Percentiles rank a stretch among this genome's conserved stretches.
phyloP scores from a whole-genome alignment of 2,888 invertebrate genomes.

The Stictocephala bisonia region DNA sequence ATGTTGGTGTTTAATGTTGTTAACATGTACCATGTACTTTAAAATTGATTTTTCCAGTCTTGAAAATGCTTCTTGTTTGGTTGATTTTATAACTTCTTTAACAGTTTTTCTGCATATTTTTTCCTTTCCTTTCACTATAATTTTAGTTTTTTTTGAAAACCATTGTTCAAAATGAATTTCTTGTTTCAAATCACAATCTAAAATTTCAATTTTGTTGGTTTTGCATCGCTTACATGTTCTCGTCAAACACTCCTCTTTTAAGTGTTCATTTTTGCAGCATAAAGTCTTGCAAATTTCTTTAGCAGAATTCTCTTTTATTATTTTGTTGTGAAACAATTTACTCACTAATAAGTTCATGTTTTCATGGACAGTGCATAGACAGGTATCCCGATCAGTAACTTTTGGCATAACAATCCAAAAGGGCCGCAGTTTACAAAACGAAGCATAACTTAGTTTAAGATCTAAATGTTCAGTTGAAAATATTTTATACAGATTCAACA shows the following conservation, averaged over 20 bases:
- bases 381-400: slow-evolving; percentile 44
- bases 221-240: slow-evolving; percentile 3
- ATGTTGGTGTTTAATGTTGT: slow-evolving; percentile 29
- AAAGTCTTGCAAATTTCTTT: slow-evolving; percentile 30
- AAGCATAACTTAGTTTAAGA: slow-evolving; percentile 46
- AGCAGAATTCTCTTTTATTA: slow-evolving; percentile 21
- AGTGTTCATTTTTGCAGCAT: slow-evolving; percentile 19
- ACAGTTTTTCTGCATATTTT: slow-evolving; percentile 31
- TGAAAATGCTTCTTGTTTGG: slow-evolving; percentile 8
- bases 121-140: slow-evolving; percentile 27
- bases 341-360: slow-evolving; percentile 27
- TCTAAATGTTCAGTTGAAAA: slow-evolving; percentile 49
- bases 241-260: slow-evolving; percentile 26
- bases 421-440: slow-evolving; percentile 55
- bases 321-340: slow-evolving; percentile 17
- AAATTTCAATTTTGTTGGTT: background rate
- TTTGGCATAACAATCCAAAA: slow-evolving; percentile 58
- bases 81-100: slow-evolving; percentile 12
- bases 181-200: slow-evolving; percentile 10
- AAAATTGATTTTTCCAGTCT: slow-evolving; percentile 25
- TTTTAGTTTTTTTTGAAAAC: slow-evolving; percentile 15
- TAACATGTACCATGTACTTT: slow-evolving; percentile 31
- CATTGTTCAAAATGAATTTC: slow-evolving; percentile 2
- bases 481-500: slow-evolving; percentile 58
- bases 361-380: slow-evolving; percentile 33